Evolutionary conservation across 1,140 invertebrate genomes (phyloP), one percentile per base, ranked within the genome.

Genomic region (Brachystomella parvula): DNA sequence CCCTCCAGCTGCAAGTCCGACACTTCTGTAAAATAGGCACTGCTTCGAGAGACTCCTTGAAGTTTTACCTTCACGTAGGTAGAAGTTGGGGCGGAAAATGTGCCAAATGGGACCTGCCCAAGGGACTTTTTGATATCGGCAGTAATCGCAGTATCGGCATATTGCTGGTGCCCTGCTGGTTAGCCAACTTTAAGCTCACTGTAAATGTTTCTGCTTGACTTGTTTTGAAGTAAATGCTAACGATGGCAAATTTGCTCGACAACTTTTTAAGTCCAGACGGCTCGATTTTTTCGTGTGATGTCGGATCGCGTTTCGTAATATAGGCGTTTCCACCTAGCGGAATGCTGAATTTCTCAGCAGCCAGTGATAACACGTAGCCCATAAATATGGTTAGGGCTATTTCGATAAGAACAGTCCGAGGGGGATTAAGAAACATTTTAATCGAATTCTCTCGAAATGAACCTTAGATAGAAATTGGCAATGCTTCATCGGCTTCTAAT

Each of bases 61-160:
- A 68, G 17, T 26, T 68, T 62, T 3, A 68, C 2, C 30, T 29
- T 15, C 1, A 61, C 31, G 26, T 68, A 64, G n/a, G 60, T 60
- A 3, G 33, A 33, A 3, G 57, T 1, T 9, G 58, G 24, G 21
- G 59, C 29, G 17, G 3, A 12, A 29, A 47, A 64, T 49, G 31
- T 39, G 21, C 26, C 66, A 56, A 61, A 49, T 24, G 26, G 31
- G 9, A 60, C 15, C 6, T 9, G 24, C 9, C 9, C 3, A 12
- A 12, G 24, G 58, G 9, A 9, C 9, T 31, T 33, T 26, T 15
- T n/a, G 53, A 57, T 57, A 6, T 12, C 9, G 58, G 58, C 58
- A 12, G 24, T 12, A 24, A 28, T 12, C 24, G 28, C 6, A 9
- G 9, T 32, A 6, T 12, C 15, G 15, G 15, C 29, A 60, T 12